A percentile compares a stretch with the other conserved stretches of the same genome.
Conservation (phyloP, 2,113 vertebrate species). For the Pogonocichla stellata region DNA sequence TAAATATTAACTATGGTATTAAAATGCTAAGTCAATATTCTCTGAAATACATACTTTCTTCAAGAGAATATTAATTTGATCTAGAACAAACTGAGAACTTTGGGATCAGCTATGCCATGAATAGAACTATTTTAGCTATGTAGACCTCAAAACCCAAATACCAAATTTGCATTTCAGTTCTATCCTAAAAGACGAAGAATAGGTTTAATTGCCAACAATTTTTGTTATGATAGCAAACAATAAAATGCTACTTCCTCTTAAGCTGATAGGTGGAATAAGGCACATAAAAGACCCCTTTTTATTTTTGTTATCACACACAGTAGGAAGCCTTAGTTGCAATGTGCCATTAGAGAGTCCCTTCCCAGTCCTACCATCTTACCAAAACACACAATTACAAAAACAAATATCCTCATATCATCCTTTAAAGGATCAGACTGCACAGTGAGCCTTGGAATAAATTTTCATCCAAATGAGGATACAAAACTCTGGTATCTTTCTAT, state of each 20-base stretch:
- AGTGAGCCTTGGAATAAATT: neutral
- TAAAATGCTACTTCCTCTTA: neutral
- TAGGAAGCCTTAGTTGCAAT: neutral
- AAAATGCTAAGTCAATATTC: neutral
- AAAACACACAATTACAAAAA: neutral
- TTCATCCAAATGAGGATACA: neutral
- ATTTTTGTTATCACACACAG: neutral
- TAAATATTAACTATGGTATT: neutral
- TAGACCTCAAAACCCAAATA: neutral
- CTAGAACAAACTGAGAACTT: neutral
- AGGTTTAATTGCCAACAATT: neutral
- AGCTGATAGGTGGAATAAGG: neutral
- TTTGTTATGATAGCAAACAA: neutral
- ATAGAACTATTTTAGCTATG: neutral
- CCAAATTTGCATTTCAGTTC: neutral
- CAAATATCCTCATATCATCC: neutral
- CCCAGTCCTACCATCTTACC: neutral
- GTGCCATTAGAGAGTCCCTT: neutral
- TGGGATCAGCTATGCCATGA: neutral
- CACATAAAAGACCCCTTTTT: neutral
- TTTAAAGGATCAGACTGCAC: neutral
- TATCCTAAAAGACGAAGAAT: neutral
- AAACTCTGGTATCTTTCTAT: neutral
- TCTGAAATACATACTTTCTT: neutral
- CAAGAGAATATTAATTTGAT: neutral